Base-by-base conservation (phyloP, 2,888 invertebrate genomes). In the Orthonychiurus folsomi region DNA sequence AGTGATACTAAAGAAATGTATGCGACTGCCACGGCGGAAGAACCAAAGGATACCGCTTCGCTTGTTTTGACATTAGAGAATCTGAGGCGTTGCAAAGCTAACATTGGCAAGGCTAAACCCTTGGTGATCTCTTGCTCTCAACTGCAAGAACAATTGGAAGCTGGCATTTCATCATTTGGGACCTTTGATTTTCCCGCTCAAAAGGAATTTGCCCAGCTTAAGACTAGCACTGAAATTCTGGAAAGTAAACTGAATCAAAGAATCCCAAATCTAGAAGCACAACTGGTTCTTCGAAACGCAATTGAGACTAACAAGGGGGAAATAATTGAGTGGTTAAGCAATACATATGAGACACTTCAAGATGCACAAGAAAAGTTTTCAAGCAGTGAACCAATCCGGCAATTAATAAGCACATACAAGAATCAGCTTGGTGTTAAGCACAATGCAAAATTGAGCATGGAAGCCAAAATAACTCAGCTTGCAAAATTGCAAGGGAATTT, bases 271-370 rank as follows among this genome's bases (percentile, higher is more conserved):
- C 83, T 88, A 58, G 94, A 95, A 78, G 88, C 90, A 0, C 92
- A 94, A 77, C 81, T 87, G 0, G 86, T 89, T n/a, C 87, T 93
- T 60, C 94, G 93, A 93, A 87, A 90, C 73, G 92, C 93, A 76
- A 87, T 95, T 47, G 88, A 91, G 71, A 89, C 89, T 64, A 85
- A 86, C 0, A 90, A 89, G 75, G 86, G 87, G 67, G 90, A 90
- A 75, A 80, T 94, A 2, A 78, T 87, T 0, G 83, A 85, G 24
- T 95, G 95, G 95, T 76, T 93, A 3, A 84, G 84, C 64, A 87
- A 89, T 75, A 92, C 89, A 24, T 88, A 88, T 63, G 85, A 86
- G 71, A 84, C 84, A 47, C 79, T 95, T 2, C 84, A 85, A 55
- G 85, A 86, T 70, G 87, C 89, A 26, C 83, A 86, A 59, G 86